Evolutionary conservation across 2,888 invertebrate species (phyloP).

Genomic region (Dolichopus griseipennis): DNA sequence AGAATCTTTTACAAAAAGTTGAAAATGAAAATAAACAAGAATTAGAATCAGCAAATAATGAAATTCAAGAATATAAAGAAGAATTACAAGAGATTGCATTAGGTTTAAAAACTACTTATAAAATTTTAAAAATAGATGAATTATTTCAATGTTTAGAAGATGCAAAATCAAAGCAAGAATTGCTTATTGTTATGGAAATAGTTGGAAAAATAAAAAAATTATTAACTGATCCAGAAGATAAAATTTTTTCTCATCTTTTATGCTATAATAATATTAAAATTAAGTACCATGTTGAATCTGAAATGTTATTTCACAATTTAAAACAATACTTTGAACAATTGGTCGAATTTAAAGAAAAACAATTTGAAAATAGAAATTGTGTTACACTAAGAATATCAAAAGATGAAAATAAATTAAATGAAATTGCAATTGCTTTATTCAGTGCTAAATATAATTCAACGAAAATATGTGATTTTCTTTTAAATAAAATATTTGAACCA

Average conservation of each 20-base stretch:
- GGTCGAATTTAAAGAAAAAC: constrained; percentile 37
- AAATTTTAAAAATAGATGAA: constrained; percentile 43
- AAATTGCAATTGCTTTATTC: constrained; percentile 36
- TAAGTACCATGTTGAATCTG: constrained; percentile 36
- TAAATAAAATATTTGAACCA: constrained; percentile 39
- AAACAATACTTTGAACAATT: constrained; percentile 38
- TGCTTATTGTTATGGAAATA: constrained; percentile 33
- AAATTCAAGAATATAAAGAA: constrained; percentile 49
- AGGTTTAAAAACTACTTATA: constrained; percentile 43
- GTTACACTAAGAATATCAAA: constrained; percentile 36
- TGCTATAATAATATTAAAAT: constrained; percentile 39
- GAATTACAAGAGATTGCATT: constrained; percentile 50
- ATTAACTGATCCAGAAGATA: constrained; percentile 31
- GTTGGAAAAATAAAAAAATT: constrained; percentile 33
- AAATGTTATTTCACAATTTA: constrained; percentile 36
- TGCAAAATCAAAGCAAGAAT: constrained; percentile 36
- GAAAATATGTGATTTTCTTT: constrained; percentile 36
- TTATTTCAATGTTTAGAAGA: constrained; percentile 43
- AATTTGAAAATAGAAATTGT: constrained; percentile 37
- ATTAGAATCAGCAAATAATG: constrained; percentile 52
- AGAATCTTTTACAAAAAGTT: constrained; percentile 39
- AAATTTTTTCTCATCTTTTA: constrained; percentile 33
- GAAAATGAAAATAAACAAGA: constrained; percentile 54
- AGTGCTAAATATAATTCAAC: constrained; percentile 38
- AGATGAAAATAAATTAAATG: constrained; percentile 33